Evolutionary conservation across 2,113 vertebrate genomes (phyloP), one percentile per base, ranked within the genome.

Genomic region (Dissostichus mawsoni): DNA sequence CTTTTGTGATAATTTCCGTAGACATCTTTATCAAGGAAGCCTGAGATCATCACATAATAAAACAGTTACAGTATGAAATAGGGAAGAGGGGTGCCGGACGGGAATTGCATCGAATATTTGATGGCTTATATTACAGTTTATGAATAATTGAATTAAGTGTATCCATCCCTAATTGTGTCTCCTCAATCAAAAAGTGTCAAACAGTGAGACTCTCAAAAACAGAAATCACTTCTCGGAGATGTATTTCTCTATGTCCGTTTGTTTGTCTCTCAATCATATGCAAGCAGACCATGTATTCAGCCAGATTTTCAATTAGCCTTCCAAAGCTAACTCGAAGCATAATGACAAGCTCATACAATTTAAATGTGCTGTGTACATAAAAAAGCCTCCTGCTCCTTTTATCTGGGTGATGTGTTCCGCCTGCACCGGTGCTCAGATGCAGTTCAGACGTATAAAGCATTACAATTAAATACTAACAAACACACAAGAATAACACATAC

Each of bases 301-400:
- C 70, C 85, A 55, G 47, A 61, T 86, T 90, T 90, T 85, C 76
- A 87, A 92, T 93, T 90, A 91, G 71, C 77, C 82, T 70, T 81
- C 84, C 66, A 80, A 69, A 74, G 80, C 61, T 56, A 90, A 91
- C 83, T 86, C 67, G 74, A 58, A 74, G 63, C 83, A 87, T 76
- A 87, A 89, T 85, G 83, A 81, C 63, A 82, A 63, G 79, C 89
- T 92, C 90, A 92, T 92, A 87, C 76, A 92, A 94, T 94, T 91
- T 87, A 92, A 89, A 92, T 92, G 73, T 58, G 81, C 65, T 36
- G 68, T 63, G 76, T 70, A 78, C 80, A 87, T 84, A 75, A 88
- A 87, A 78, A 86, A 85, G 70, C 69, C 64, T 68, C 58, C 11
- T 45, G 66, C 64, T 74, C 82, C 88, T 93, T 92, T 94, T 81